These are phyloP conservation scores for Canis aureus DNA, from an alignment of 2,113 vertebrate species.

Conservation along the genomic window DNA sequence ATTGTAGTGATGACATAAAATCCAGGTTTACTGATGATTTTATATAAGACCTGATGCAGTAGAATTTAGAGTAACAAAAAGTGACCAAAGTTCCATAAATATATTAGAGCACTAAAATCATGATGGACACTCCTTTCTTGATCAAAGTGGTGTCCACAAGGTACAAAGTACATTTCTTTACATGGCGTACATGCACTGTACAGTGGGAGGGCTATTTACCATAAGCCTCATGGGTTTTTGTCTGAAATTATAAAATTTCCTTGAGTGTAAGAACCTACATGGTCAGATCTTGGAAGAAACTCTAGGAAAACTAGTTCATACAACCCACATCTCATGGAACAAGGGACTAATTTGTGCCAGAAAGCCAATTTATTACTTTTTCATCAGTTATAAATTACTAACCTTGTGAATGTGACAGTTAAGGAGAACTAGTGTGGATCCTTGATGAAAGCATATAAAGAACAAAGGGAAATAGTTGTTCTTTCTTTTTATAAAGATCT, in stretches of 20 bases:
- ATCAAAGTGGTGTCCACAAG: neutral
- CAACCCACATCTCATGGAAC: neutral
- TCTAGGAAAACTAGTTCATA: neutral
- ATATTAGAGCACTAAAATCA: neutral
- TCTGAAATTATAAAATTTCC: neutral
- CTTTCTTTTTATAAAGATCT: too few relatives aligned
- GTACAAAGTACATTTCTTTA: neutral
- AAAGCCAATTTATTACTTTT: conserved; percentile 57
- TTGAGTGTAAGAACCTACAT: neutral
- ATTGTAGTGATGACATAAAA: conserved; percentile 7
- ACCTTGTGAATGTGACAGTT: neutral
- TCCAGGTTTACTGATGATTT: neutral
- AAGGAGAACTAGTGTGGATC: neutral
- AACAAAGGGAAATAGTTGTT: neutral
- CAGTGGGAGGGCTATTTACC: neutral
- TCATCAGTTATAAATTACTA: conserved; percentile 48
- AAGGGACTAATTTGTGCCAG: neutral
- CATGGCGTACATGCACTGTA: neutral
- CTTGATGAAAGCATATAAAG: conserved; percentile 20
- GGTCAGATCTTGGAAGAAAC: neutral
- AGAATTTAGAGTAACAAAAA: conserved; percentile 19
- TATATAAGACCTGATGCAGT: neutral
- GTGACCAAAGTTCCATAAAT: neutral
- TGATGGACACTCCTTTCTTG: neutral
- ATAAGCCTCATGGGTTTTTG: neutral